Evolutionary conservation across 2,888 invertebrate genomes (phyloP).

Genomic region (Diadegma fenestrale): DNA sequence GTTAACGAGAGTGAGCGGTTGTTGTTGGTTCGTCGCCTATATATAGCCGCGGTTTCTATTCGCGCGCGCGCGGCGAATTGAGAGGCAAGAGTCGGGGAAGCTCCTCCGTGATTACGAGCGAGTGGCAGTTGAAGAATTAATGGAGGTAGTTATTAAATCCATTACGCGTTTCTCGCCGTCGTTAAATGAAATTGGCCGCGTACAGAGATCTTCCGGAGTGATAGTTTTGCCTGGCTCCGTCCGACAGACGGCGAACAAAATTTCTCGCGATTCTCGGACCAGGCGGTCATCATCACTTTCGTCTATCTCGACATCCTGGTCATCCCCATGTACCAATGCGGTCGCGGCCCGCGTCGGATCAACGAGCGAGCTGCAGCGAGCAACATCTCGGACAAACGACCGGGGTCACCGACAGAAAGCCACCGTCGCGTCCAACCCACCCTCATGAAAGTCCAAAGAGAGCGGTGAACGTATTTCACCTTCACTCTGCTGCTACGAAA

Average conservation of each 20-base stretch:
- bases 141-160: conserved; percentile 34
- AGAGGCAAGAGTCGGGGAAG: neutral
- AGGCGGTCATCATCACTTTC: neutral
- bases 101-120: conserved; percentile 11
- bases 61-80: neutral
- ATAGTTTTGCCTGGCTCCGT: conserved; percentile 32
- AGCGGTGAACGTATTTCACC: conserved; percentile 54
- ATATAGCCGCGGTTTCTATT: neutral
- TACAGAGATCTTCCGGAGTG: conserved; percentile 38
- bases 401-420: conserved; percentile 42
- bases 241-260: neutral
- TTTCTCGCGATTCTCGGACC: conserved; percentile 22
- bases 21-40: conserved; percentile 9
- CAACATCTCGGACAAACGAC: neutral
- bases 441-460: conserved; percentile 70
- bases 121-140: conserved; percentile 29
- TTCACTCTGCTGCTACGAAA: conserved; percentile 48
- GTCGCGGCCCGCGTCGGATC: neutral
- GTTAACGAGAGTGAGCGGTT: conserved; percentile 16
- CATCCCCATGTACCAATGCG: conserved; percentile 13
- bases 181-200: conserved; percentile 32
- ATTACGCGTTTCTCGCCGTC: conserved; percentile 12
- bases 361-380: neutral
- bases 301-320: neutral
- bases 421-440: conserved; percentile 21